phyloP scores from a whole-genome alignment of 2,113 vertebrate species.

The Todiramphus saurophagus region DNA sequence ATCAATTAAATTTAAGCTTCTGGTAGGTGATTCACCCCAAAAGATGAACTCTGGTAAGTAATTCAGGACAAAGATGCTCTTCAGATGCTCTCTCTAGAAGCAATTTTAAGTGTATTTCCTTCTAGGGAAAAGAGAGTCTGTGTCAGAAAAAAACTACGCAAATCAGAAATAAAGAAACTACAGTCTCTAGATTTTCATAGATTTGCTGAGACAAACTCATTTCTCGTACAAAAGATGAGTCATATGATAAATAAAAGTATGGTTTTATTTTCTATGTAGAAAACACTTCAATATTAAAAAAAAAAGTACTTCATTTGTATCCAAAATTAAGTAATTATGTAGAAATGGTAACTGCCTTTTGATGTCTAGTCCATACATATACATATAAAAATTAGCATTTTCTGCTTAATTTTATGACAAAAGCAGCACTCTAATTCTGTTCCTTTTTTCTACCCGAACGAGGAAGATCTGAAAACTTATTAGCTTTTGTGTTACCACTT shows the following conservation, averaged over 20 bases:
- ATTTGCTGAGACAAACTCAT: not conserved
- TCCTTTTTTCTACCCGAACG: not conserved
- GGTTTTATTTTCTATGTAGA: not conserved
- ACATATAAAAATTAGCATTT: not conserved
- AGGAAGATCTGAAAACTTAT: not conserved
- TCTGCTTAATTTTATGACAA: not conserved
- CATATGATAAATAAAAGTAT: not conserved
- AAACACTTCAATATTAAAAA: not conserved
- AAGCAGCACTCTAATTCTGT: not conserved
- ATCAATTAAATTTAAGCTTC: not conserved
- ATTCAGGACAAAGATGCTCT: not conserved
- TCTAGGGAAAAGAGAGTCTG: not conserved
- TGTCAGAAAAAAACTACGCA: not conserved
- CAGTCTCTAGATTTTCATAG: not conserved
- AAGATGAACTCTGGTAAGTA: conserved; percentile 6
- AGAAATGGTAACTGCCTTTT: not conserved
- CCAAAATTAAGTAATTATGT: not conserved
- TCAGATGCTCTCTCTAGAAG: not conserved
- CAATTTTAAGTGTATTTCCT: not conserved
- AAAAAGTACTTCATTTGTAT: not conserved
- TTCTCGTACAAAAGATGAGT: not conserved
- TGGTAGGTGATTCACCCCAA: not conserved
- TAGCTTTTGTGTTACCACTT: not conserved
- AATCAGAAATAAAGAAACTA: not conserved
- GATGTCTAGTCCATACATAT: not conserved